Conservation (phyloP, 2,113 vertebrate genomes). For the Gallinago jamesoni region DNA sequence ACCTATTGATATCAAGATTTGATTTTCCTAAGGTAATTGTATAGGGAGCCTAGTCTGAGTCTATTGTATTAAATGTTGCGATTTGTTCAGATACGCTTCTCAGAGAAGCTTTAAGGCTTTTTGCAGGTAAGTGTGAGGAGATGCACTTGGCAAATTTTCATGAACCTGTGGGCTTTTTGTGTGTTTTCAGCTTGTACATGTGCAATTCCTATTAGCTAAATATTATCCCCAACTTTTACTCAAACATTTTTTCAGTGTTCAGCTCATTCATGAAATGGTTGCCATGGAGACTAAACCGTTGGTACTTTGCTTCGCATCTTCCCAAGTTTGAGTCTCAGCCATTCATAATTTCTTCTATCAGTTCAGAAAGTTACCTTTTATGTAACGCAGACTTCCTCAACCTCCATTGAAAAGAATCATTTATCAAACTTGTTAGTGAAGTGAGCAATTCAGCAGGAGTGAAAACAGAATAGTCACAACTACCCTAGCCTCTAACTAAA, state of each 20-base stretch:
- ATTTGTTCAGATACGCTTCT: background rate
- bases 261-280: background rate
- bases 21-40: background rate
- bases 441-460: background rate
- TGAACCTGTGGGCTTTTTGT: background rate
- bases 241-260: background rate
- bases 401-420: background rate
- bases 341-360: background rate
- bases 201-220: background rate
- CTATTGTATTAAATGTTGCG: accelerated
- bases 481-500: background rate
- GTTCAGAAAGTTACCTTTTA: background rate
- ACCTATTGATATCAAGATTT: background rate
- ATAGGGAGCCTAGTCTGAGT: background rate
- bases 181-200: background rate
- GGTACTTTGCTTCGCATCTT: background rate
- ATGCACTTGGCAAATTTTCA: background rate
- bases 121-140: background rate
- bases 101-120: background rate
- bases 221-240: background rate
- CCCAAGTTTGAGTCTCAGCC: background rate
- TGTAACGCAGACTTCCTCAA: accelerated
- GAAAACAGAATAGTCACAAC: background rate
- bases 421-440: background rate
- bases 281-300: background rate